phyloP scores from a whole-genome alignment of 1,140 invertebrate genomes.

The Thaumatotibia leucotreta region DNA sequence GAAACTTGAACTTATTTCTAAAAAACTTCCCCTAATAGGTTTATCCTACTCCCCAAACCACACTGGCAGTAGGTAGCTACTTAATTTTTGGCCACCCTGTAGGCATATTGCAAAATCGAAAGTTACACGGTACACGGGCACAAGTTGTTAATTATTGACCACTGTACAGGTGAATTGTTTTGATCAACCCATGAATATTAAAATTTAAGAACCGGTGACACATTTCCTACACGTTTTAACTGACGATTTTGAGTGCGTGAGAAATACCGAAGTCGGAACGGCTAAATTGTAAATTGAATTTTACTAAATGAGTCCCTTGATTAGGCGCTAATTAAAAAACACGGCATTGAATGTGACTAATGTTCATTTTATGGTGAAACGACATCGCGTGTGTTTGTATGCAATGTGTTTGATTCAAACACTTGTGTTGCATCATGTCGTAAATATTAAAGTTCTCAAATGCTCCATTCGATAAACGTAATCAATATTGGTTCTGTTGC shows the following conservation, averaged over 20 bases:
- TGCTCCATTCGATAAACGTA: conserved; percentile 52
- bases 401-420: conserved; percentile 17
- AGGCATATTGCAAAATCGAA: too few relatives aligned
- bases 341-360: conserved; percentile 46
- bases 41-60: too few relatives aligned
- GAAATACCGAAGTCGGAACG: conserved; percentile 43
- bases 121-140: too few relatives aligned
- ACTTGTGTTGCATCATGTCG: conserved; percentile 33
- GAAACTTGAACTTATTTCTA: too few relatives aligned
- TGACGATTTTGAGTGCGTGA: conserved; percentile 35
- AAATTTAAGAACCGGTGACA: neutral
- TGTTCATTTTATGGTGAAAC: conserved; percentile 34
- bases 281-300: conserved; percentile 55
- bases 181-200: too few relatives aligned
- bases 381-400: conserved; percentile 36
- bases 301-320: conserved; percentile 63
- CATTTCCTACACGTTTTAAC: neutral
- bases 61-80: too few relatives aligned
- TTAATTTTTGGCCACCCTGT: too few relatives aligned
- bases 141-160: too few relatives aligned
- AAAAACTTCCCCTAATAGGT: too few relatives aligned
- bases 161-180: too few relatives aligned
- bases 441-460: conserved; percentile 44
- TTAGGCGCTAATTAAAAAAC: conserved; percentile 65
- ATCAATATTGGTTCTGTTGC: conserved; percentile 61